A percentile compares a stretch with the other conserved stretches of the same genome.
Evolutionary conservation across 2,113 vertebrate species (phyloP).

Genomic region (Microcebus ravelobensis): DNA sequence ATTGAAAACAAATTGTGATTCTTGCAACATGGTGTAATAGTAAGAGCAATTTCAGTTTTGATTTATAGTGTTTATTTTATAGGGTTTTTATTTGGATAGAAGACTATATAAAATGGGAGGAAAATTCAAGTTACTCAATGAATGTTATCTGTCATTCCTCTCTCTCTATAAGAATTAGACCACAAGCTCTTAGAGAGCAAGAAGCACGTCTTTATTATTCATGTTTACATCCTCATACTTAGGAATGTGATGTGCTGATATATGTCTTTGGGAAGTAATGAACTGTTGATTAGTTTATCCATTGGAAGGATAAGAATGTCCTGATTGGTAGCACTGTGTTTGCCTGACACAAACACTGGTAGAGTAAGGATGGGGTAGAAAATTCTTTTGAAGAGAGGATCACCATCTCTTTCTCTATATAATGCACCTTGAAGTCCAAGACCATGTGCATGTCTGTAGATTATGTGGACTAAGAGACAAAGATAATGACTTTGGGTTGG

Average conservation of each 20-base stretch:
- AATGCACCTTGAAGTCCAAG: neutral
- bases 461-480: neutral
- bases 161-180: neutral
- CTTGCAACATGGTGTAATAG: neutral
- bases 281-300: neutral
- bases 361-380: neutral
- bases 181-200: neutral
- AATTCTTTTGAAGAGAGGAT: neutral
- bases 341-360: neutral
- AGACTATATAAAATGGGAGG: neutral
- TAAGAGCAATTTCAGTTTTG: neutral
- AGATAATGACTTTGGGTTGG: neutral
- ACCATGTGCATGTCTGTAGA: neutral
- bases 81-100: neutral
- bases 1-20: neutral
- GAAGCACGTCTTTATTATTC: neutral
- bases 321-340: neutral
- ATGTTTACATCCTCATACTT: neutral
- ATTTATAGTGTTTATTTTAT: neutral
- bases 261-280: neutral
- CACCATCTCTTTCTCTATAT: neutral
- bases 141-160: neutral
- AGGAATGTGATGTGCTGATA: neutral
- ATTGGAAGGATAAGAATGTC: neutral
- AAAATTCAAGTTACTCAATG: neutral